phyloP scores from a whole-genome alignment of 2,888 invertebrate genomes.

The Tetragnatha montana region DNA sequence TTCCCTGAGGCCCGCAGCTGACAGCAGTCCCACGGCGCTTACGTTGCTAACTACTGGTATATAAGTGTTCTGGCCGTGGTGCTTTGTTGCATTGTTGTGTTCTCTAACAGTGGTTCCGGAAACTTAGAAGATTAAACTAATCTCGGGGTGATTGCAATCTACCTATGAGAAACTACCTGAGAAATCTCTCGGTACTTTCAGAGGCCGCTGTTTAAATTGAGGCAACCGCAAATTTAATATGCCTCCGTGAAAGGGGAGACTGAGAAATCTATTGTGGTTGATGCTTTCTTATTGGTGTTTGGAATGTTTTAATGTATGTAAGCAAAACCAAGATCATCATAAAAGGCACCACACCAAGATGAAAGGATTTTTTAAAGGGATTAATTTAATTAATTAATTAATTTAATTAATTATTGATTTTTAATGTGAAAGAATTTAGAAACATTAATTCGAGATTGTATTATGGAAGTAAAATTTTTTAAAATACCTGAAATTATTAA shows the following conservation, averaged over 20 bases:
- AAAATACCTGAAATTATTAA: too few relatives aligned
- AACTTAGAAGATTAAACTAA: constrained; percentile 63
- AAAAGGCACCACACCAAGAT: too few relatives aligned
- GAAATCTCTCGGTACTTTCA: constrained; percentile 32
- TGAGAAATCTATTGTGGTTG: neutral
- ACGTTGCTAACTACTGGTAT: constrained; percentile 45
- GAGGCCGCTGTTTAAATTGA: constrained; percentile 23
- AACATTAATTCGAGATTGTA: too few relatives aligned
- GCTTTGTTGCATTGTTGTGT: constrained; percentile 59
- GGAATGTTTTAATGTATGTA: too few relatives aligned
- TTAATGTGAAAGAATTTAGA: too few relatives aligned
- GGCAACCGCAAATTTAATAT: constrained; percentile 24
- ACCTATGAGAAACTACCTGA: constrained; percentile 45
- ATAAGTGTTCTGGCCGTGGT: constrained; percentile 19
- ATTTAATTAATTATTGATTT: too few relatives aligned
- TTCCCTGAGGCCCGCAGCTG: constrained; percentile 41
- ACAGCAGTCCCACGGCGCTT: constrained; percentile 52
- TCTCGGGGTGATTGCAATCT: constrained; percentile 57
- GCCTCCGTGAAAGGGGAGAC: neutral
- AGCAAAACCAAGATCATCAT: too few relatives aligned
- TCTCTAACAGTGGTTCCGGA: constrained; percentile 41
- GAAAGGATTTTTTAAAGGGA: too few relatives aligned
- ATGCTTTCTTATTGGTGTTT: too few relatives aligned
- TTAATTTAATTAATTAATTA: too few relatives aligned
- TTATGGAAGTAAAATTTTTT: too few relatives aligned